These are phyloP conservation scores for Megastigmus dorsalis DNA, from an alignment of 2,888 invertebrate species.

Conservation along the genomic window DNA sequence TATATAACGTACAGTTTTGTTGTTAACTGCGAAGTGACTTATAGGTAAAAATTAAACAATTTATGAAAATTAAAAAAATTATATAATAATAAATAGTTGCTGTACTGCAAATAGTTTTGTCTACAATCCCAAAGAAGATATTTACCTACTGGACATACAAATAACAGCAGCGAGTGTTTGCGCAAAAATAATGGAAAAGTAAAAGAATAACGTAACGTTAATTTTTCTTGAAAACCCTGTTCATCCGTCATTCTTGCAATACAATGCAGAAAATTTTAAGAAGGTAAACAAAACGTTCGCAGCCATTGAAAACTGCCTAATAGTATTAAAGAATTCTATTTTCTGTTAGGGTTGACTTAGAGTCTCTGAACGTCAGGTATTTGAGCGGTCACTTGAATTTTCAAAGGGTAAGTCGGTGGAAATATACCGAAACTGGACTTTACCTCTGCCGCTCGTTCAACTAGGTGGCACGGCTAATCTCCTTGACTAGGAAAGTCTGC, in stretches of 20 bases:
- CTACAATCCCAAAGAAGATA: too few species aligned
- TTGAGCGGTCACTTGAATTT: constrained; percentile 41
- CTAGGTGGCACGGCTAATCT: constrained; percentile 43
- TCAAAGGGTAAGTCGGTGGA: constrained; percentile 46
- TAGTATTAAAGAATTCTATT: constrained; percentile 46
- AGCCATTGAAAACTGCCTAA: constrained; percentile 14
- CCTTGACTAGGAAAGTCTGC: constrained; percentile 31
- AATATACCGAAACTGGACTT: constrained; percentile 3
- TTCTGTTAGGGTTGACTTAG: constrained; percentile 21
- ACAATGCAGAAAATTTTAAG: neutral
- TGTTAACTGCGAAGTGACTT: too few species aligned
- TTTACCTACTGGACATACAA: too few species aligned
- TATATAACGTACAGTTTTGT: too few species aligned
- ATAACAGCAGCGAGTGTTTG: too few species aligned
- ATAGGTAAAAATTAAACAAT: too few species aligned
- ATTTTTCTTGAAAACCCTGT: constrained; percentile 34
- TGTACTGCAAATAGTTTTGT: too few species aligned
- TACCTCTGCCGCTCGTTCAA: neutral
- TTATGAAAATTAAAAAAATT: too few species aligned
- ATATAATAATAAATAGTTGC: too few species aligned
- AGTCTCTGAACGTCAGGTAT: constrained; percentile 33
- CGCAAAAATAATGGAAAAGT: neutral
- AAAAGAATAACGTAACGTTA: neutral
- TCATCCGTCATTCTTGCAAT: neutral
- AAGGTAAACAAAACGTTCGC: constrained; percentile 10